phyloP scores from a whole-genome alignment of 1,140 invertebrate genomes.

The Eueides isabella region DNA sequence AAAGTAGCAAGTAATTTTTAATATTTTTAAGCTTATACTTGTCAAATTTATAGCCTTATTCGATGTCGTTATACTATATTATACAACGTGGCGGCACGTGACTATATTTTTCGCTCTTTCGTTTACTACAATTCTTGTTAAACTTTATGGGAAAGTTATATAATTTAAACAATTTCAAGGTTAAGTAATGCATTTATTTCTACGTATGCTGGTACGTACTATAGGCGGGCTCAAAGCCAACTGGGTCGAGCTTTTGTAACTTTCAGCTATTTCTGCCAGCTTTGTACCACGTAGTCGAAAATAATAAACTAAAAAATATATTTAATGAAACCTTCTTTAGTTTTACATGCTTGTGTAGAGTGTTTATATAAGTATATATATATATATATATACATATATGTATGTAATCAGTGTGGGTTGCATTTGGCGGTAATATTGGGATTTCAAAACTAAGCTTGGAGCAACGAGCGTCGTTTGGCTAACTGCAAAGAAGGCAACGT shows the following conservation, averaged over 20 bases:
- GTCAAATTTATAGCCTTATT: neutral
- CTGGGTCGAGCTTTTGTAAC: conserved; percentile 76
- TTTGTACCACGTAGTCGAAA: conserved; percentile 55
- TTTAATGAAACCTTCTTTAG: conserved; percentile 18
- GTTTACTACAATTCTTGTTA: neutral
- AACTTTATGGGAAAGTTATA: conserved; percentile 20
- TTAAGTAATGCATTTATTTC: conserved; percentile 59
- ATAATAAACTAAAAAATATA: conserved; percentile 48
- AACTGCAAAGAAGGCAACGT: conserved; percentile 59
- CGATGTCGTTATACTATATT: neutral
- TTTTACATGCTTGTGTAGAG: conserved; percentile 12
- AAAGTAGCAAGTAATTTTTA: too few relatives aligned
- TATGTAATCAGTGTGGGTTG: conserved; percentile 41
- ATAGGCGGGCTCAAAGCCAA: conserved; percentile 72
- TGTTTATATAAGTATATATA: conserved; percentile 11
- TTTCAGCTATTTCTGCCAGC: conserved; percentile 68
- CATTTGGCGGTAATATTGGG: conserved; percentile 24
- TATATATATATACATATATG: conserved; percentile 10
- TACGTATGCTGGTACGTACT: conserved; percentile 58
- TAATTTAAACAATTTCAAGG: conserved; percentile 48
- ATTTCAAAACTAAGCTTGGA: conserved; percentile 39
- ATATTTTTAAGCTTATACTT: too few relatives aligned
- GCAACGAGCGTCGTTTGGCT: conserved; percentile 46
- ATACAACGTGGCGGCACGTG: neutral
- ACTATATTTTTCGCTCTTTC: neutral